Conservation (phyloP, 2,113 vertebrate species). For the Candoia aspera region DNA sequence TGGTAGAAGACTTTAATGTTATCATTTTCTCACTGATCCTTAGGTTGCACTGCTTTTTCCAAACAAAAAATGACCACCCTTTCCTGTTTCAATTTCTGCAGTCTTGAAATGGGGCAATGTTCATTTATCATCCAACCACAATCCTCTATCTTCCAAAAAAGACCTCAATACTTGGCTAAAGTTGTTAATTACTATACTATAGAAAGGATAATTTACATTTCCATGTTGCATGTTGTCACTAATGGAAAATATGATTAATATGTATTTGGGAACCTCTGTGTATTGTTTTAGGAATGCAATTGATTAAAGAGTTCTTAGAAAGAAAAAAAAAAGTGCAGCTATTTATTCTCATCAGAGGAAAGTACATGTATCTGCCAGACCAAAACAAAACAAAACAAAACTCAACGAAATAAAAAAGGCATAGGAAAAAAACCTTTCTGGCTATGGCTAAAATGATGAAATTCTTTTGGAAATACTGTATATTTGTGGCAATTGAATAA, state of each 20-base stretch:
- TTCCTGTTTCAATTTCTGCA: neutral
- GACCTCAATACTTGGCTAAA: neutral
- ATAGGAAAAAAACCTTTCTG: neutral
- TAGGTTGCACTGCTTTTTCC: neutral
- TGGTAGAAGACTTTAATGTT: neutral
- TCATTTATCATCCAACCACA: neutral
- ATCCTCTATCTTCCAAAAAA: neutral
- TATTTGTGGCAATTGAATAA: neutral
- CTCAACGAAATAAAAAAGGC: neutral
- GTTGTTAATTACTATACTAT: neutral
- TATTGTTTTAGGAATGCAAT: neutral
- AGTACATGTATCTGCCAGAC: neutral
- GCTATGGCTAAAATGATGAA: neutral
- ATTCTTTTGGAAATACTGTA: neutral
- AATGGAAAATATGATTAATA: conserved; percentile 2
- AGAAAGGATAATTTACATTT: neutral
- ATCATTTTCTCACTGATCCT: neutral
- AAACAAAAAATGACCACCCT: neutral
- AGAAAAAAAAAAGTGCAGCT: neutral
- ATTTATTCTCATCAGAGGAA: conserved; percentile 18
- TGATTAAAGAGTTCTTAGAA: neutral
- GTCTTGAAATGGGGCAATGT: neutral
- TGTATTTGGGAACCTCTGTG: neutral
- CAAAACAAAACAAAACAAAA: neutral
- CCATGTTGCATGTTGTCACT: neutral